Percentiles rank a stretch among this genome's conserved stretches.
Conservation (phyloP, 2,888 invertebrate species). For the Volucella zonaria region DNA sequence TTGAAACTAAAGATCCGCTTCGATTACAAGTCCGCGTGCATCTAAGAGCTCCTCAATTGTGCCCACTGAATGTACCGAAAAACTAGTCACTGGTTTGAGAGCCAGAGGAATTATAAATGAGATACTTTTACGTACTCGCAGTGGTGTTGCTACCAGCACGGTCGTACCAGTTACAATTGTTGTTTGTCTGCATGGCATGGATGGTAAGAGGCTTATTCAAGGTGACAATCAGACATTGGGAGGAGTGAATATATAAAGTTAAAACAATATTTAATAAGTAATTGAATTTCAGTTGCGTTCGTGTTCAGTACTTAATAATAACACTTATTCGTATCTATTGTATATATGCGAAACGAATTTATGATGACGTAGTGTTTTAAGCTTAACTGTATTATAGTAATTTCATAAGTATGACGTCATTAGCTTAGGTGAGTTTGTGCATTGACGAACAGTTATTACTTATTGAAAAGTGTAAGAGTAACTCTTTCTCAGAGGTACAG, state of each 20-base stretch:
- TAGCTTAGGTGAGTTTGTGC: conserved; percentile 1
- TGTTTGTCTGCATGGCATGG: conserved; percentile 30
- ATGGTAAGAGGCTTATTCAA: conserved; percentile 33
- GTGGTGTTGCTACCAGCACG: conserved; percentile 24
- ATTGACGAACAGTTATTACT: not conserved
- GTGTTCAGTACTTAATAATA: not conserved
- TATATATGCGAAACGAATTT: not conserved
- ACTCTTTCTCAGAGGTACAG: too few relatives aligned
- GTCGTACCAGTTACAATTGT: conserved; percentile 13
- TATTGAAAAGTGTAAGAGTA: not conserved
- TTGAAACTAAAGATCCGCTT: conserved; percentile 39
- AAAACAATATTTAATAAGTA: conserved; percentile 36
- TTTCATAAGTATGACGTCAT: conserved; percentile 14
- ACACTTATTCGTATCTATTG: too few relatives aligned
- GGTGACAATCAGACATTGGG: conserved; percentile 19
- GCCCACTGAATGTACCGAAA: conserved; percentile 47
- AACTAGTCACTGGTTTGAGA: conserved; percentile 47
- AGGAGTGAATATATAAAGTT: conserved; percentile 29
- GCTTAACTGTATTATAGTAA: not conserved
- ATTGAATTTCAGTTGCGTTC: conserved; percentile 22
- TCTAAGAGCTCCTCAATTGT: conserved; percentile 60
- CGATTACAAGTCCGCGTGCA: conserved; percentile 58
- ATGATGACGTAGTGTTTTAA: conserved; percentile 5
- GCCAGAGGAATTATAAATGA: conserved; percentile 52
- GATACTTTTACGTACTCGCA: not conserved